phyloP scores from a whole-genome alignment of 2,797 vertebrate species.

The Spinus olivaceus region DNA sequence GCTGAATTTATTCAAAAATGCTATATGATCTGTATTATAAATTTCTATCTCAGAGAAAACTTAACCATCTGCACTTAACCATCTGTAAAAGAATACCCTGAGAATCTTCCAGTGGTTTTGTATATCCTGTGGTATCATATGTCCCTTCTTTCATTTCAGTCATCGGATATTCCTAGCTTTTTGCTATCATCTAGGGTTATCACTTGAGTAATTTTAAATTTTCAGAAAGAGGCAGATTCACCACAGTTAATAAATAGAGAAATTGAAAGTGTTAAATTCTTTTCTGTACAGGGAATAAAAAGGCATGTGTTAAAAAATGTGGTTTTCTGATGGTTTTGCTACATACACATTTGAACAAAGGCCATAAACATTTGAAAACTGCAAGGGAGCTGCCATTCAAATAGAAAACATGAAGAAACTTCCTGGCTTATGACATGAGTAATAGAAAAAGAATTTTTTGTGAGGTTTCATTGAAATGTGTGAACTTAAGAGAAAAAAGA shows the following conservation, averaged over 20 bases:
- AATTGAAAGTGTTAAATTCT: not conserved
- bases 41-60: not conserved
- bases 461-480: not conserved
- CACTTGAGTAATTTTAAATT: not conserved
- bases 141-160: conserved; percentile 1
- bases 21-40: not conserved
- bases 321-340: not conserved
- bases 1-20: not conserved
- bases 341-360: not conserved
- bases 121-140: not conserved
- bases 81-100: not conserved
- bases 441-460: not conserved
- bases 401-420: not conserved
- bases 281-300: not conserved
- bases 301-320: not conserved
- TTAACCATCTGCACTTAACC: not conserved
- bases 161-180: not conserved
- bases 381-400: not conserved
- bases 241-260: not conserved
- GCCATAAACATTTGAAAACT: not conserved
- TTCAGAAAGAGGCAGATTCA: not conserved
- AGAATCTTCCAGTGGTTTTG: not conserved
- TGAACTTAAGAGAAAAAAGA: not conserved
- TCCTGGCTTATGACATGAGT: not conserved
- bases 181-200: not conserved